Evolutionary conservation across 2,113 vertebrate species (phyloP), one percentile per base, ranked within the genome.

Genomic region (Festucalex cinctus): DNA sequence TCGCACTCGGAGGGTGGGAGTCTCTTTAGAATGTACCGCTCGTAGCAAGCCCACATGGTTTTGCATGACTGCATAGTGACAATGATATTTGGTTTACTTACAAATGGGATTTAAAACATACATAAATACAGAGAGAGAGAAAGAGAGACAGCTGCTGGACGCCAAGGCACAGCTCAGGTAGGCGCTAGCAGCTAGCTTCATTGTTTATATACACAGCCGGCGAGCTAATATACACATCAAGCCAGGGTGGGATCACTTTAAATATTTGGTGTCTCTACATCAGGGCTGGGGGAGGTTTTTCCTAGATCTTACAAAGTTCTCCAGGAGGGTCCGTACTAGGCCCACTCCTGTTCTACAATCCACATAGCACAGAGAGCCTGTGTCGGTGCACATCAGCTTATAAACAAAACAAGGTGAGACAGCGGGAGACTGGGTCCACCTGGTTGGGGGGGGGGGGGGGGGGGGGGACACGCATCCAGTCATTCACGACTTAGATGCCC

Each of bases 11-110:
- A 28, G 63, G 16, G 67, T 53, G 8, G 20, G 69, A 63, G 75
- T 73, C 65, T 71, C 76, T 80, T 65, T 62, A 41, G 14, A 62
- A 28, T 20, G 44, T 48, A 65, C 26, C 44, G 32, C 43, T 36
- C 26, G 13, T 67, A 83, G 81, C 81, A 80, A 87, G 85, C 84
- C 66, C 80, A 86, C 75, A 78, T 76, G 83, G 78, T 85, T 57
- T 78, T 85, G 77, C 90, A 85, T 78, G 88, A 89, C 88, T 92
- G 92, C 91, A 92, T 92, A 93, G 91, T 90, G 86, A 89, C 85
- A 82, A 89, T 88, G 83, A 87, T 91, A 90, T 92, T 92, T 92
- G 91, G 90, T 92, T 88, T 88, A 91, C 79, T 88, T 92, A 92
- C 88, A 92, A 77, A 90, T 91, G 85, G 81, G 77, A 49, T 62